Evolutionary conservation across 2,113 vertebrate genomes (phyloP).

Genomic region (Oreochromis niloticus): DNA sequence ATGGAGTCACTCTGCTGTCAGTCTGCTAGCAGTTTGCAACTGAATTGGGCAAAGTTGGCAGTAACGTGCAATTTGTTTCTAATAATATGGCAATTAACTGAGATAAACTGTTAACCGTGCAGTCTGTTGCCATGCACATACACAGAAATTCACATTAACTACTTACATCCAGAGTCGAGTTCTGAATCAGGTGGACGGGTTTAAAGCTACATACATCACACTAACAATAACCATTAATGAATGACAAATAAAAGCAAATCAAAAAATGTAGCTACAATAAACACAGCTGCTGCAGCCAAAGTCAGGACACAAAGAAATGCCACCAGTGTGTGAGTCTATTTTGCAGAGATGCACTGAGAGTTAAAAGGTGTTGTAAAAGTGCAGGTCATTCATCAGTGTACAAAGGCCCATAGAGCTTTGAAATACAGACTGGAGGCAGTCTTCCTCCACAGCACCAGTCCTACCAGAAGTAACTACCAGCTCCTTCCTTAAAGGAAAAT

Average conservation of each 20-base stretch:
- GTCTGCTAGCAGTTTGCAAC: not conserved
- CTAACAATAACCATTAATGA: not conserved
- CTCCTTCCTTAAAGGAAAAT: not conserved
- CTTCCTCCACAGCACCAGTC: not conserved
- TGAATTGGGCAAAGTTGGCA: not conserved
- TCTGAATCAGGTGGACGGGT: not conserved
- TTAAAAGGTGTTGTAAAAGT: not conserved
- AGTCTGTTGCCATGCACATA: not conserved
- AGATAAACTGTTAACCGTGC: fast-evolving
- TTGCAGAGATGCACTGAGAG: not conserved
- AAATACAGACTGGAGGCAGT: not conserved
- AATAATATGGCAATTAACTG: not conserved
- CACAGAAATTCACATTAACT: not conserved
- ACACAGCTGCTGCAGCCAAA: not conserved
- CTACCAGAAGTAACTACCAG: not conserved
- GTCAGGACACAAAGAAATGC: not conserved
- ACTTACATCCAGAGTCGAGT: not conserved
- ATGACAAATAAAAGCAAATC: not conserved
- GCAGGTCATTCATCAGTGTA: not conserved
- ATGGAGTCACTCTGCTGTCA: not conserved
- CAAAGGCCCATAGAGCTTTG: not conserved
- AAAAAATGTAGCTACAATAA: not conserved
- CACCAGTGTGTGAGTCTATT: not conserved
- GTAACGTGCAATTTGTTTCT: not conserved
- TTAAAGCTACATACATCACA: not conserved